Evolutionary conservation across 2,113 vertebrate species (phyloP).

Genomic region (Pelmatolapia mariae): DNA sequence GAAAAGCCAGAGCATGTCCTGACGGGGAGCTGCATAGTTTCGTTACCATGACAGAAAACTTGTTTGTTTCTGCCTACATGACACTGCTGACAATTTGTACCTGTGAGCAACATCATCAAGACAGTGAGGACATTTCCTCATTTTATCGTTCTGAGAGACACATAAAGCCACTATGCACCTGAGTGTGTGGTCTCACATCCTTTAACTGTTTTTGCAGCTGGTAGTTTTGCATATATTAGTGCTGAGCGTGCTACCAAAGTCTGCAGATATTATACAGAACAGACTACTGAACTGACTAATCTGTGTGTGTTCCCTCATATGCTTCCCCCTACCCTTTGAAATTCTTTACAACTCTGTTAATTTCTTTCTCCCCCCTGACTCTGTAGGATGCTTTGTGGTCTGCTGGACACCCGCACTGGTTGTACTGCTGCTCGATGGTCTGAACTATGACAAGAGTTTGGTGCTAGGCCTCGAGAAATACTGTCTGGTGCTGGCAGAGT

Average conservation of each 20-base stretch:
- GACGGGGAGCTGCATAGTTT: slow-evolving; percentile 33
- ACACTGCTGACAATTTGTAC: not conserved
- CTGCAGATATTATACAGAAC: not conserved
- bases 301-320: not conserved
- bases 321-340: not conserved
- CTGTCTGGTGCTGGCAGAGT: slow-evolving; percentile 72
- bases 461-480: slow-evolving; percentile 70
- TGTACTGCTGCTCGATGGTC: slow-evolving; percentile 79
- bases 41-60: slow-evolving; percentile 2
- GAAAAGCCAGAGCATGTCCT: slow-evolving; percentile 11
- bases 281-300: not conserved
- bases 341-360: not conserved
- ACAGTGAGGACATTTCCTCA: not conserved
- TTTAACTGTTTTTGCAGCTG: not conserved
- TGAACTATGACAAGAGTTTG: accelerated
- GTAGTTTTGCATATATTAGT: slow-evolving; percentile 1
- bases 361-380: not conserved
- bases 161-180: slow-evolving; percentile 20
- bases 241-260: slow-evolving; percentile 36
- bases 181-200: not conserved
- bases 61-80: not conserved
- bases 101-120: not conserved
- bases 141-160: not conserved
- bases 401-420: slow-evolving; percentile 89
- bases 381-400: slow-evolving; percentile 71